Base-by-base conservation (phyloP, 2,797 vertebrate genomes). In the Pogoniulus pusillus region DNA sequence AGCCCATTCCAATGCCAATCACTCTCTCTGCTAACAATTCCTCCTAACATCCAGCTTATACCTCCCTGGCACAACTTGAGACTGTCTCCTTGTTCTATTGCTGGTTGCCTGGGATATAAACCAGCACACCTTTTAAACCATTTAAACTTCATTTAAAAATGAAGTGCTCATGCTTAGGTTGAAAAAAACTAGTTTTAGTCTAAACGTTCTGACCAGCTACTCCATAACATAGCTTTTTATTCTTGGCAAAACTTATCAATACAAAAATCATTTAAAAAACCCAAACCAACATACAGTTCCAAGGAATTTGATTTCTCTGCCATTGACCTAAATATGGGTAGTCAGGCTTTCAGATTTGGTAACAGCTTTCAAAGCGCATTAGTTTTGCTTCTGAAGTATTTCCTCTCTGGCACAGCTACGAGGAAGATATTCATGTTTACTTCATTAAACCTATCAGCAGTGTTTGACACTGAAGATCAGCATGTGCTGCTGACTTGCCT, bases 391-490 rank as follows among this genome's bases (percentile, higher is more conserved):
- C 68, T 0, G 0, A 91, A 85, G 22, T 35, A 74, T 83, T 90
- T 94, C 15, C 57, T 94, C 55, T 65, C 71, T 90, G 80, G 86
- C 76, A 78, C 30, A 76, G 82, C 88, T 85, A 85, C 79, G 54
- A 93, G 94, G 85, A 90, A 94, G 90, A 93, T 91, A 92, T 47
- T 57, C 78, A 55, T 79, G 82, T 91, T 81, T 96, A 89, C 91
- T 93, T 91, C 89, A 94, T 87, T 95, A 95, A 90, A 91, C 37
- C 79, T 71, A 66, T 89, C 80, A 93, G 63, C 82, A 91, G 37
- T 47, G 45, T 79, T 96, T 96, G 93, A 95, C 91, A 84, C 72
- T 75, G 87, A 89, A 93, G 70, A 89, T 80, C 69, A 93, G 69
- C 87, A 88, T 69, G 77, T 80, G 84, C 81, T 86, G 29, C 53